Evolutionary conservation across 2,888 invertebrate genomes (phyloP).

Genomic region (Drosophila infuscata): DNA sequence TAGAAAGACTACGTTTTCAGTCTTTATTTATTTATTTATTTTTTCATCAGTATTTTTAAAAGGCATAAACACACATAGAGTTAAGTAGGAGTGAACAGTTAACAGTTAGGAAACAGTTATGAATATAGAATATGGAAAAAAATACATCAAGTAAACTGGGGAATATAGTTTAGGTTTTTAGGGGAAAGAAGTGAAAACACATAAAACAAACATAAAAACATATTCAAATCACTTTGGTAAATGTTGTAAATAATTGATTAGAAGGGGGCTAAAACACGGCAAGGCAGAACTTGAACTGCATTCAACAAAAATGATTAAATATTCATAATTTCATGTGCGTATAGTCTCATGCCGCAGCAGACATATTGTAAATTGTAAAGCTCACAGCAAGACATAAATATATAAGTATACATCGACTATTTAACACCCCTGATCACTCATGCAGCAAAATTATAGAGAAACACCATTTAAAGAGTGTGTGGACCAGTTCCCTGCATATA

Average conservation of each 20-base stretch:
- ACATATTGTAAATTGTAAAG: slow-evolving; percentile 14
- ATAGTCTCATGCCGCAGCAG: slow-evolving; percentile 42
- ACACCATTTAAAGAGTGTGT: neutral
- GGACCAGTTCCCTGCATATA: neutral
- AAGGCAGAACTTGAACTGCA: slow-evolving; percentile 57
- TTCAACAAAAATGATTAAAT: slow-evolving; percentile 13
- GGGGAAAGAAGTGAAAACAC: slow-evolving; percentile 33
- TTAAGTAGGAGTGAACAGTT: slow-evolving; percentile 56
- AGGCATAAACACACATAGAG: slow-evolving; percentile 64
- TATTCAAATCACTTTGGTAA: neutral
- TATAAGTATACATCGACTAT: slow-evolving; percentile 7
- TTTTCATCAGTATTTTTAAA: slow-evolving; percentile 23
- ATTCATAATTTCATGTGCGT: slow-evolving; percentile 18
- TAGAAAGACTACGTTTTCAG: slow-evolving; percentile 17
- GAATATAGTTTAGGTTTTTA: slow-evolving; percentile 19
- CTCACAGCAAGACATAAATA: slow-evolving; percentile 14
- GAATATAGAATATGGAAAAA: slow-evolving; percentile 43
- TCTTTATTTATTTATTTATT: slow-evolving; percentile 10
- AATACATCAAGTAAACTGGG: slow-evolving; percentile 40
- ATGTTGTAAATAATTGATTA: slow-evolving; percentile 21
- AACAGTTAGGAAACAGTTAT: slow-evolving; percentile 51
- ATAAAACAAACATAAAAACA: slow-evolving; percentile 4
- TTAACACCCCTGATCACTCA: slow-evolving; percentile 38
- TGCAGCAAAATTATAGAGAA: slow-evolving; percentile 36
- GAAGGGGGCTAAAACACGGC: slow-evolving; percentile 36